phyloP scores from a whole-genome alignment of 1,140 invertebrate species.

The Scaptomyza pallida region DNA sequence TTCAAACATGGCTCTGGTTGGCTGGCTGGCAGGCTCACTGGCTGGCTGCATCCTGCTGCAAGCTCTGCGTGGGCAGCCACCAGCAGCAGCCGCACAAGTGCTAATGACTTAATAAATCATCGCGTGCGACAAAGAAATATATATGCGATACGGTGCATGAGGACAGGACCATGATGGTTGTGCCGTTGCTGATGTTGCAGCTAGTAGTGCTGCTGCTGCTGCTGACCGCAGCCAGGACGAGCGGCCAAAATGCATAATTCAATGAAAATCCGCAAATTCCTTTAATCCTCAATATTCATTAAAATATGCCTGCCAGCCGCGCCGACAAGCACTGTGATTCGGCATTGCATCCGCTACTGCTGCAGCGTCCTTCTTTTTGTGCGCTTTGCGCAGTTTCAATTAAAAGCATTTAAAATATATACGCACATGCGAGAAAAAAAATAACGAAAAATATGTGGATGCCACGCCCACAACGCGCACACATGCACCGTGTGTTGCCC shows the following conservation, averaged over 20 bases:
- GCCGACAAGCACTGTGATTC: conserved; percentile 30
- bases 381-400: conserved; percentile 57
- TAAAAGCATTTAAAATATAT: conserved; percentile 68
- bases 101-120: conserved; percentile 84
- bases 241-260: conserved; percentile 81
- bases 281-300: conserved; percentile 84
- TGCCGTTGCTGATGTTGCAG: conserved; percentile 30
- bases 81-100: conserved; percentile 75
- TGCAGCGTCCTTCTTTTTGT: conserved; percentile 19
- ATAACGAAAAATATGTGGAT: background rate
- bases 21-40: background rate
- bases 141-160: no score
- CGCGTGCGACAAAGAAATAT: conserved; percentile 81
- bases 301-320: conserved; percentile 75
- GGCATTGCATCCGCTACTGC: conserved; percentile 21
- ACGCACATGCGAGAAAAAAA: background rate
- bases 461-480: conserved; percentile 24
- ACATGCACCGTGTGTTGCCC: no score
- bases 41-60: conserved; percentile 44
- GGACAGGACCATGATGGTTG: conserved; percentile 28
- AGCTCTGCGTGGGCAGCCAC: conserved; percentile 47
- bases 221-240: conserved; percentile 45
- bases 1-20: conserved; percentile 23
- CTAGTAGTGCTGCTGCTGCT: conserved; percentile 36
- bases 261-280: conserved; percentile 84